Evolutionary conservation across 2,797 vertebrate genomes (phyloP).

Genomic region (Artibeus lituratus): DNA sequence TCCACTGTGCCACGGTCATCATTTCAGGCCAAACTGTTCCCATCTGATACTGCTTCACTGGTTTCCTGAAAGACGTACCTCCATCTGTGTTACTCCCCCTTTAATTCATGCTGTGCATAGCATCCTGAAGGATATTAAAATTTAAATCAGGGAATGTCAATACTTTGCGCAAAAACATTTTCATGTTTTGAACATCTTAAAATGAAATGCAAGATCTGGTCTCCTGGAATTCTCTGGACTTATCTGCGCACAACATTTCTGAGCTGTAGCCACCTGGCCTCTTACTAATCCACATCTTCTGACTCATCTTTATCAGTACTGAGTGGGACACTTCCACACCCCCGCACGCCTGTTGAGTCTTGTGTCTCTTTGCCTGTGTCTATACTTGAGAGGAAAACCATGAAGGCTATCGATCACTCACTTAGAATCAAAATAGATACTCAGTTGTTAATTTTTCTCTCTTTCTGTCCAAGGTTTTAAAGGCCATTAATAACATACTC

Average conservation of each 20-base stretch:
- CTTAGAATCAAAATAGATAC: neutral
- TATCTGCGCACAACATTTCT: neutral
- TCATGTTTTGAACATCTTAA: neutral
- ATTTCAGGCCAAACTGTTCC: neutral
- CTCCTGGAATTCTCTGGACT: neutral
- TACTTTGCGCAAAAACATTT: neutral
- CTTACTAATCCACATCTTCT: neutral
- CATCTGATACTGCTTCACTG: neutral
- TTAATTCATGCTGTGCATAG: neutral
- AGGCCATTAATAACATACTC: neutral
- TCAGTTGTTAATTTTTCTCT: neutral
- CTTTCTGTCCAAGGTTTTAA: neutral
- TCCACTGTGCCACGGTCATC: neutral
- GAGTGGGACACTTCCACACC: neutral
- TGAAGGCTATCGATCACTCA: neutral
- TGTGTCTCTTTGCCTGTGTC: neutral
- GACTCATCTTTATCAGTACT: neutral
- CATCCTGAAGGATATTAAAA: neutral
- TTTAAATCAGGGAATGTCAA: neutral
- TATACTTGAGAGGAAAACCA: neutral
- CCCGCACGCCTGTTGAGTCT: neutral
- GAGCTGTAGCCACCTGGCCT: neutral
- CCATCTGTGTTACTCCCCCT: neutral
- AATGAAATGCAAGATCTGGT: neutral
- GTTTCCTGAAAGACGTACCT: neutral